A percentile compares a stretch with the other conserved stretches of the same genome.
These are phyloP conservation scores for Apteryx owenii DNA, from an alignment of 2,113 vertebrate species.

Conservation along the genomic window DNA sequence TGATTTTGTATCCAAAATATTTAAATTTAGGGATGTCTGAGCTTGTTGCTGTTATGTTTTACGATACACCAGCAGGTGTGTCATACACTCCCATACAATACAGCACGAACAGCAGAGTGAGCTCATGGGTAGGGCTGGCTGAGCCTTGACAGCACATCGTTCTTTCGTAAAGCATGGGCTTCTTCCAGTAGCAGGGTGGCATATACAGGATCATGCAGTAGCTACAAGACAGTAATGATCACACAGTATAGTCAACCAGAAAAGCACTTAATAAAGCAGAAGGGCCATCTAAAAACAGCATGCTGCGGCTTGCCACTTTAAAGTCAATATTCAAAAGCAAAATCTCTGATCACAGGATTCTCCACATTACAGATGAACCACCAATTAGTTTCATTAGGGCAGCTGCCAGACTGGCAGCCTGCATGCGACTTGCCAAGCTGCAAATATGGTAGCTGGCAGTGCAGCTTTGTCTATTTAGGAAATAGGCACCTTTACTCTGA, in stretches of 20 bases:
- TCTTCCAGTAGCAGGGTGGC: not conserved
- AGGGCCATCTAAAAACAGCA: not conserved
- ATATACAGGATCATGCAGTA: not conserved
- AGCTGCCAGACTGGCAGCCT: not conserved
- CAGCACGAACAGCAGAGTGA: not conserved
- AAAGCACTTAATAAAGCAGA: not conserved
- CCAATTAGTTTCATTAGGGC: conserved; percentile 27
- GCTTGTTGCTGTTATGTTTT: not conserved
- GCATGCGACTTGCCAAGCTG: not conserved
- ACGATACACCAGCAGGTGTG: not conserved
- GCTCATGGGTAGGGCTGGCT: not conserved
- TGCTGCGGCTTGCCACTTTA: not conserved
- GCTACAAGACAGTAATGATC: not conserved
- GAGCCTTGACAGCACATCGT: not conserved
- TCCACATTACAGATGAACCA: not conserved
- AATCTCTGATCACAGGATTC: not conserved
- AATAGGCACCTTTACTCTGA: not conserved
- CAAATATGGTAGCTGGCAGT: not conserved
- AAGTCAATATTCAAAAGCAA: conserved; percentile 37
- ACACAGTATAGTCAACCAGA: not conserved
- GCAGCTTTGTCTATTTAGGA: not conserved
- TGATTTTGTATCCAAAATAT: not conserved
- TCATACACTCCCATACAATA: not conserved
- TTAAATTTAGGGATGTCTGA: not conserved
- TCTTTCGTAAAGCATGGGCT: not conserved